Percentiles rank a stretch among this genome's conserved stretches.
These are phyloP conservation scores for Adelosebastes latens DNA, from an alignment of 2,797 vertebrate species.

Conservation along the genomic window DNA sequence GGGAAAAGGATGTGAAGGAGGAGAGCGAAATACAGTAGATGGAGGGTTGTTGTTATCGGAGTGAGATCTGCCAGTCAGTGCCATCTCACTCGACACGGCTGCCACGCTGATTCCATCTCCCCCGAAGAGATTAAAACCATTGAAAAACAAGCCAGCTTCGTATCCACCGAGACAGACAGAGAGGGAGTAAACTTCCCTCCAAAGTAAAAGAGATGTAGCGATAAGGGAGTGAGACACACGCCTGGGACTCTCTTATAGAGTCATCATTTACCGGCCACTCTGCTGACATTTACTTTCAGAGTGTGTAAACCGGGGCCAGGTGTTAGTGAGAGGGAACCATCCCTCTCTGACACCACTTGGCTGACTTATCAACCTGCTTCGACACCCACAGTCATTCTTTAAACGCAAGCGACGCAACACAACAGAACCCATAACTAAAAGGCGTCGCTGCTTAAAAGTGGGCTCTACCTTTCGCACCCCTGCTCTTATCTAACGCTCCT, in stretches of 20 bases:
- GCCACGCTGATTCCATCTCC: constrained; percentile 63
- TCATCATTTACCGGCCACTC: constrained; percentile 65
- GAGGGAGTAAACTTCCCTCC: constrained; percentile 64
- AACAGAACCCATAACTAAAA: constrained; percentile 32
- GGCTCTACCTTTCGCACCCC: not conserved
- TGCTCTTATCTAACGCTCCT: constrained; percentile 1
- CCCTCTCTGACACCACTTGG: constrained; percentile 50
- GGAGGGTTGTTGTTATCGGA: constrained; percentile 55
- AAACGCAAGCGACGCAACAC: constrained; percentile 31
- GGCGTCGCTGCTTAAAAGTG: constrained; percentile 9
- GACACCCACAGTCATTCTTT: constrained; percentile 45
- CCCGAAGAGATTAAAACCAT: constrained; percentile 66
- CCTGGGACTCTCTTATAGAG: constrained; percentile 54
- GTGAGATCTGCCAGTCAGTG: constrained; percentile 73
- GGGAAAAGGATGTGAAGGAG: constrained; percentile 20
- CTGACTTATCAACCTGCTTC: constrained; percentile 52
- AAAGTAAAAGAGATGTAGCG: constrained; percentile 60
- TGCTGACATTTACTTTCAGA: constrained; percentile 56
- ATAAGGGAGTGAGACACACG: constrained; percentile 53
- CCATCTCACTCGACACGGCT: constrained; percentile 63
- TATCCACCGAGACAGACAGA: constrained; percentile 49
- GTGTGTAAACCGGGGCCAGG: constrained; percentile 47
- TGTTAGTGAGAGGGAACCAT: constrained; percentile 48
- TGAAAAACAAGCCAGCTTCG: constrained; percentile 49
- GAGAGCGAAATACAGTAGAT: constrained; percentile 12